Base-by-base conservation (phyloP, 2,113 vertebrate species). In the Merops nubicus region DNA sequence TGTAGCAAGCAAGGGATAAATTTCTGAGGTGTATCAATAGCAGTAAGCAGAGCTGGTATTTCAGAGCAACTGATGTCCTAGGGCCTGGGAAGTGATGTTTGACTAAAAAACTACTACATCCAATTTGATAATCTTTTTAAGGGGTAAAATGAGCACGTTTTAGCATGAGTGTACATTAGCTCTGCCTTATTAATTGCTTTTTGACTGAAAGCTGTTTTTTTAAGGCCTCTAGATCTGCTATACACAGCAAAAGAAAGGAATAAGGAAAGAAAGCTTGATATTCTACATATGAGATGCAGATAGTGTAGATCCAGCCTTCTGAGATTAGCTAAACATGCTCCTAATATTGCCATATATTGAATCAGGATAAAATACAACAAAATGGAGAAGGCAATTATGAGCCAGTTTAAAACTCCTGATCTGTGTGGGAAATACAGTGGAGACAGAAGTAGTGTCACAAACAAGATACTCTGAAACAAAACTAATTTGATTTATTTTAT, bases 121-220 rank as follows among this genome's bases (percentile, higher is more conserved):
- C 50, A 88, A 65, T 63, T 65, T 93, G 72, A 62, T 57, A 88
- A 63, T n/a, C 23, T 92, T 23, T 88, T 83, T 82, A 85, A 85
- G 50, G 25, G 22, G 31, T 79, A 92, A 96, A 62, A 80, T 34
- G 11, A 80, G 22, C 50, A 91, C 88, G 26, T 80, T 90, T 85
- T 84, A 87, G 29, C 38, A n/a, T 64, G 67, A 83, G 54, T 88
- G 29, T 86, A 77, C 22, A 45, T 34, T 12, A 42, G 8, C 29
- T 94, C 88, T 91, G 68, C 70, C 76, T 89, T 83, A 45, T 62
- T 95, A 96, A 94, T 88, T 90, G 38, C 28, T 91, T 29, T 84
- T 86, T 88, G 75, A 75, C 36, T 47, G 56, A 74, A 92, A 89
- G 45, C 56, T 68, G 18, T 34, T 85, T 91, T 84, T 90, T 73